phyloP scores from a whole-genome alignment of 2,797 vertebrate species.

The Botia almorhae region DNA sequence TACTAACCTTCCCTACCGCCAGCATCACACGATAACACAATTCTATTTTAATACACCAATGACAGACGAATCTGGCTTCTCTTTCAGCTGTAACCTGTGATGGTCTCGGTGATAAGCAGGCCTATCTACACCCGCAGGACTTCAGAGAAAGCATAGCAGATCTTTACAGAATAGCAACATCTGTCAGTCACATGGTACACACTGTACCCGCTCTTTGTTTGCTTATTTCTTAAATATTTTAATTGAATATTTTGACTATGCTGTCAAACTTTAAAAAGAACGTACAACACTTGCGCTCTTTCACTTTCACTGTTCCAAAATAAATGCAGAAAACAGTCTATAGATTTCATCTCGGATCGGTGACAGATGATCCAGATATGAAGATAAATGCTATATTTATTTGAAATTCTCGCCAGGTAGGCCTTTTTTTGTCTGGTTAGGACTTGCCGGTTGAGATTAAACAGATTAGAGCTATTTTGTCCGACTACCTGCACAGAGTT shows the following conservation, averaged over 20 bases:
- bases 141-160: neutral
- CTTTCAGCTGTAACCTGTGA: neutral
- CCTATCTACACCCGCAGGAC: neutral
- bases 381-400: conserved; percentile 16
- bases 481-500: conserved; percentile 15
- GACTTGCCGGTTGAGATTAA: conserved; percentile 45
- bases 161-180: neutral
- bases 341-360: neutral
- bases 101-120: neutral
- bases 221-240: neutral
- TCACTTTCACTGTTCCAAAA: no score
- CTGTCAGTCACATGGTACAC: no score
- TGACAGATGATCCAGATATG: conserved; percentile 15
- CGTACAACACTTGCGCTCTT: no score
- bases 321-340: neutral
- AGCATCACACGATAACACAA: neutral
- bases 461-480: conserved; percentile 59
- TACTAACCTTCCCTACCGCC: neutral
- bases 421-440: conserved; percentile 16
- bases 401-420: neutral
- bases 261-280: neutral
- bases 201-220: neutral
- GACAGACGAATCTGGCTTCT: neutral
- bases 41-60: conserved; percentile 1
- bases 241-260: neutral